A percentile compares a stretch with the other conserved stretches of the same genome.
These are phyloP conservation scores for Athene noctua DNA, from an alignment of 2,113 vertebrate genomes.

Conservation along the genomic window DNA sequence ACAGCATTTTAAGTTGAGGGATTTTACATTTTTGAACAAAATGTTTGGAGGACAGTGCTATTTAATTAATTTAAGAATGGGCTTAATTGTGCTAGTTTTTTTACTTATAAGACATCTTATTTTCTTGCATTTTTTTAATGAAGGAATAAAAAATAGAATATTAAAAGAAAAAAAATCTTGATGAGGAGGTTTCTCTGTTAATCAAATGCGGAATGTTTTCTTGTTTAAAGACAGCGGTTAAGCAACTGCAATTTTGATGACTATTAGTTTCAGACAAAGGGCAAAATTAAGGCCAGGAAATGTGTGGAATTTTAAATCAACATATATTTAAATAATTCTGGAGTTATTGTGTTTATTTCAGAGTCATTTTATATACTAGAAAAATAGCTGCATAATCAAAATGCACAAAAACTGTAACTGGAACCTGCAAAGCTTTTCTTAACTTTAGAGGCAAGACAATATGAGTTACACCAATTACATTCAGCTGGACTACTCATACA, in stretches of 20 bases:
- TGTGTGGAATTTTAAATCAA: constrained; percentile 41
- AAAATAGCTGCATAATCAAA: constrained; percentile 23
- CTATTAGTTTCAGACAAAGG: constrained; percentile 61
- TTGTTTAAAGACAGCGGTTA: constrained; percentile 39
- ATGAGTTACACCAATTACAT: not conserved
- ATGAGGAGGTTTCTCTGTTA: constrained; percentile 51
- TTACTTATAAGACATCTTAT: constrained; percentile 49
- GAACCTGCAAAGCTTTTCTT: not conserved
- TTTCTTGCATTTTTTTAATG: constrained; percentile 26
- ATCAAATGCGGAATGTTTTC: constrained; percentile 45
- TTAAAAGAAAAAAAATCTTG: constrained; percentile 17
- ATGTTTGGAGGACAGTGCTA: constrained; percentile 57
- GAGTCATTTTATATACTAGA: constrained; percentile 16
- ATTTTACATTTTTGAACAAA: constrained; percentile 70
- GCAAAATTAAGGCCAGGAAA: constrained; percentile 58
- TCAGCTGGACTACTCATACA: not conserved
- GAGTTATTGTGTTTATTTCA: constrained; percentile 43
- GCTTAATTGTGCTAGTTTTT: constrained; percentile 57
- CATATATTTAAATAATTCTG: constrained; percentile 61
- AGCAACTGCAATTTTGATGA: constrained; percentile 53
- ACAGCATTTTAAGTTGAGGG: constrained; percentile 67
- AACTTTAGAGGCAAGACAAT: not conserved
- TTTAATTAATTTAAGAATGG: constrained; percentile 71
- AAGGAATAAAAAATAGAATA: constrained; percentile 44
- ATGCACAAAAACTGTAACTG: not conserved